phyloP scores from a whole-genome alignment of 1,140 invertebrate genomes.

The Eubasilissa regina region DNA sequence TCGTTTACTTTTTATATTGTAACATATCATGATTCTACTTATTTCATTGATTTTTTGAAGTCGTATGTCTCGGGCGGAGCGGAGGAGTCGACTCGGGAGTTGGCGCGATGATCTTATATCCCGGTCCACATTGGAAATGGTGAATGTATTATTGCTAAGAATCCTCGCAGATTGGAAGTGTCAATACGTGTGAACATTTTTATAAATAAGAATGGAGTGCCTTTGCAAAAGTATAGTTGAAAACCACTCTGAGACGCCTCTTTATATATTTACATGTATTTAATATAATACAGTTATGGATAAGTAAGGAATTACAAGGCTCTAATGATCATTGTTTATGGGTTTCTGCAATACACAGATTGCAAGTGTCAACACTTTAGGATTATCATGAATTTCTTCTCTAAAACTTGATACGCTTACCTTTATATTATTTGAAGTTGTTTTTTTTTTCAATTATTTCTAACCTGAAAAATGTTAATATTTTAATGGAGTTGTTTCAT shows the following conservation, averaged over 20 bases:
- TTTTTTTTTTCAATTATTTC: not conserved
- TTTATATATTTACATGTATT: constrained; percentile 32
- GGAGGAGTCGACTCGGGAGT: too few relatives aligned
- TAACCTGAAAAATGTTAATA: not conserved
- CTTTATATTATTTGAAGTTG: not conserved
- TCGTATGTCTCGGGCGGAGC: too few relatives aligned
- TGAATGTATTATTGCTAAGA: not conserved
- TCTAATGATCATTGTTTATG: constrained; percentile 39
- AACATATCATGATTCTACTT: too few relatives aligned
- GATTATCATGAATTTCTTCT: constrained; percentile 11
- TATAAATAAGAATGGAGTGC: constrained; percentile 49
- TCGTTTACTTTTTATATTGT: too few relatives aligned
- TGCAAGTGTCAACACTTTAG: not conserved
- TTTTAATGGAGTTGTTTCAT: constrained; percentile 1
- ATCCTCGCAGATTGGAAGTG: constrained; percentile 6
- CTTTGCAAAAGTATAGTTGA: constrained; percentile 49
- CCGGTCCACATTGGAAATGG: too few relatives aligned
- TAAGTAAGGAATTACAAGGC: constrained; percentile 39
- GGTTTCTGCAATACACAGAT: constrained; percentile 25
- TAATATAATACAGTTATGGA: constrained; percentile 8
- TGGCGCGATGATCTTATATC: too few relatives aligned
- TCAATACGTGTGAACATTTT: constrained; percentile 10
- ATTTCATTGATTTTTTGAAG: too few relatives aligned
- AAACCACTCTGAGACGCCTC: constrained; percentile 37
- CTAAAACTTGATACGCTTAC: not conserved